Evolutionary conservation across 2,113 vertebrate species (phyloP), one percentile per base, ranked within the genome.

Genomic region (Zootoca vivipara): DNA sequence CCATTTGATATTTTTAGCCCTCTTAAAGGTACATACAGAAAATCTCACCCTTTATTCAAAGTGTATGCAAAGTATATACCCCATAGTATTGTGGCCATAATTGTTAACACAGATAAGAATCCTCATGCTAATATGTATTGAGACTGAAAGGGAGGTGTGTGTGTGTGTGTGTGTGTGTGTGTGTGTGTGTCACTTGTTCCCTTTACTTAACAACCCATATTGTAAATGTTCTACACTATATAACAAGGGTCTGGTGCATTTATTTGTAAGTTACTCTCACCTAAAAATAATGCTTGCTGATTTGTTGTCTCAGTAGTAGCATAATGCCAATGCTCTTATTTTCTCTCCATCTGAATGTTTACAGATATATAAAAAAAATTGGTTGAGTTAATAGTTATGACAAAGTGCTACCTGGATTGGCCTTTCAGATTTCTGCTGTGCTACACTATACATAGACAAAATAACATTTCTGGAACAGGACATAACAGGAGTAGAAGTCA

Each of bases 311-410:
- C 77, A 56, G 5, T 82, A 75, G 86, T 77, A 72, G 86, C 72
- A 83, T 35, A 28, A 77, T 65, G 72, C 87, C 87, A 88, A 78
- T 83, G 72, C 35, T 24, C 18, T 46, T 77, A 77, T 81, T 52
- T 9, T 75, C 62, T 69, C 58, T 77, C 87, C 58, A 72, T 78
- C 46, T 52, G 74, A 67, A 78, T 77, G 24, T 65, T 88, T 77
- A 75, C 22, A 83, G 56, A 83, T 67, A 78, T 24, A 83, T n/a
- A n/a, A n/a, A n/a, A n/a, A n/a, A n/a, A n/a, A 52, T 52, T 3
- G 2, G 46, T 52, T 52, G 46, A 52, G 58, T 67, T 88, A 75
- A 67, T 13, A 7, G 72, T 6, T 67, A 35, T 67, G 62, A 26
- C 72, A 88, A 58, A 52, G 22, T 30, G n/a, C 22, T 83, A 77